Percentiles rank a stretch among this genome's conserved stretches.
These are phyloP conservation scores for Tautogolabrus adspersus DNA, from an alignment of 2,113 vertebrate genomes.

Conservation along the genomic window DNA sequence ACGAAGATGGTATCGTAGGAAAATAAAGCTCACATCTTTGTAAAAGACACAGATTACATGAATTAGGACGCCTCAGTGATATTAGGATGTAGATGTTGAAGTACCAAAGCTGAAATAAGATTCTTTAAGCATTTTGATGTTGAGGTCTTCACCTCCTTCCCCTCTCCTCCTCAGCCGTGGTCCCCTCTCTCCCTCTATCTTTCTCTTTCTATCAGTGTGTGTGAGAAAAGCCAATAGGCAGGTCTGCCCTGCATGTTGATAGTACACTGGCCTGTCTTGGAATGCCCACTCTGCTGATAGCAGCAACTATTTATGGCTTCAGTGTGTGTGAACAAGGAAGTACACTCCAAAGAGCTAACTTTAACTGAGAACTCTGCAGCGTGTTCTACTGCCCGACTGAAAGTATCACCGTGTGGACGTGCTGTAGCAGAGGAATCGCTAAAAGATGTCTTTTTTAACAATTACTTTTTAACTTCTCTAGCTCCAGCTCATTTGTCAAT, in stretches of 20 bases:
- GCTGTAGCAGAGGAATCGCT: not conserved
- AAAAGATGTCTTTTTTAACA: not conserved
- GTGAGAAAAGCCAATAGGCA: conserved; percentile 63
- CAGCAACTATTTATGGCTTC: conserved; percentile 70
- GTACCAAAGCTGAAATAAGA: too few species aligned
- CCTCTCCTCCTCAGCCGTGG: not conserved
- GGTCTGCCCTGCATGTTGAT: conserved; percentile 57
- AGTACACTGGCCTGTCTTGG: conserved; percentile 60
- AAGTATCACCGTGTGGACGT: not conserved
- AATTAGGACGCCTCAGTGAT: too few species aligned
- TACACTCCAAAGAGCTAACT: conserved; percentile 36
- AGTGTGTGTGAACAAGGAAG: conserved; percentile 67
- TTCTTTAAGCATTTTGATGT: too few species aligned
- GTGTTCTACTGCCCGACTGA: conserved; percentile 18
- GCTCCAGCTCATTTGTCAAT: too few species aligned
- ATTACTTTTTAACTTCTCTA: too few species aligned
- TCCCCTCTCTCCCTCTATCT: not conserved
- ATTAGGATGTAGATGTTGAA: too few species aligned
- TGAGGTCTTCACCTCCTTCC: not conserved
- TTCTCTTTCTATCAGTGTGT: conserved; percentile 13
- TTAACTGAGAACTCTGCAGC: conserved; percentile 36
- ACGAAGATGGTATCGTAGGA: too few species aligned
- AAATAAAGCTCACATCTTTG: too few species aligned
- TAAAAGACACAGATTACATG: too few species aligned
- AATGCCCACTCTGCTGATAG: conserved; percentile 72